A percentile compares a stretch with the other conserved stretches of the same genome.
Evolutionary conservation across 2,888 invertebrate genomes (phyloP).

Genomic region (Caenorhabditis imperialis): DNA sequence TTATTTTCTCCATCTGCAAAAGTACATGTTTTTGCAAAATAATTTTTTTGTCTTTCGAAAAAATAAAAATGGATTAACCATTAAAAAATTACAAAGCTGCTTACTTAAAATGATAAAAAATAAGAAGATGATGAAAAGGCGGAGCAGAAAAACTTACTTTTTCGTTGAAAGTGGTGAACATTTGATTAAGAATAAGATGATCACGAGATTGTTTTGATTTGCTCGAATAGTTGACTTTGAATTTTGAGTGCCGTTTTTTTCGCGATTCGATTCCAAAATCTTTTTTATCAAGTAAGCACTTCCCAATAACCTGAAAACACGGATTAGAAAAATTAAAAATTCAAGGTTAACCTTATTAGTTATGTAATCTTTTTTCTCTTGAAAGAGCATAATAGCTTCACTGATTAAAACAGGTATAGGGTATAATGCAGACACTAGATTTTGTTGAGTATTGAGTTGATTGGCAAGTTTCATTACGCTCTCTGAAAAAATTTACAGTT

Average conservation of each 20-base stretch:
- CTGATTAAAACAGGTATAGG: conserved; percentile 51
- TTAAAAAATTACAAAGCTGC: conserved; percentile 26
- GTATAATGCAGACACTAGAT: conserved; percentile 34
- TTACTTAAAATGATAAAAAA: conserved; percentile 6
- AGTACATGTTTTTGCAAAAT: not conserved
- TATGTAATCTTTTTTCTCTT: conserved; percentile 46
- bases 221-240: not conserved
- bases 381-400: conserved; percentile 54
- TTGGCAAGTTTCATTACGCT: conserved; percentile 34
- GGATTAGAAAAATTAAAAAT: too few relatives aligned
- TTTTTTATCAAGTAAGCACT: conserved; percentile 21
- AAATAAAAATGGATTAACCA: not conserved
- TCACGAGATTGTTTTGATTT: conserved; percentile 23
- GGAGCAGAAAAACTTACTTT: conserved; percentile 40
- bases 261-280: conserved; percentile 10
- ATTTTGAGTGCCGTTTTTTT: not conserved
- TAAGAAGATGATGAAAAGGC: conserved; percentile 15
- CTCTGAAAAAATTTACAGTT: conserved; percentile 14
- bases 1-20: conserved; percentile 39
- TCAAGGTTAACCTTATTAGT: conserved; percentile 36
- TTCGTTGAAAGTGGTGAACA: conserved; percentile 33
- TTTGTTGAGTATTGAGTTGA: conserved; percentile 40
- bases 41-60: not conserved
- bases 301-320: conserved; percentile 40
- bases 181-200: conserved; percentile 48